Evolutionary conservation across 2,888 invertebrate genomes (phyloP), one percentile per base, ranked within the genome.

Genomic region (Callyntrura sp.): DNA sequence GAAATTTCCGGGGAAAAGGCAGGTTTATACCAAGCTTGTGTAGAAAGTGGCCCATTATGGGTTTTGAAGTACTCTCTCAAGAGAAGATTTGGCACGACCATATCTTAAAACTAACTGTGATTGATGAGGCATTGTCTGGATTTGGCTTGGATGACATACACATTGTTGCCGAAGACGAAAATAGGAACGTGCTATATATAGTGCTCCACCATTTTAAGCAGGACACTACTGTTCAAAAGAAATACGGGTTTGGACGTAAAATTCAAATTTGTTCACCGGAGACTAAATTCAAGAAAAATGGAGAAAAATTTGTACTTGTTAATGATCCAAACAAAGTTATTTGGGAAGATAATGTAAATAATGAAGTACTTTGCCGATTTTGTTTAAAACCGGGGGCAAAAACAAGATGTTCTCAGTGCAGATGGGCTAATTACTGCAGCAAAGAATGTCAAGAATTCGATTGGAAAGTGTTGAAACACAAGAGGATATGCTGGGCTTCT

Each of bases 381-480:
- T 79, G 79, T n/a, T 57, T 79, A 1, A 28, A 12, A 11, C 79
- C 57, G 6, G 60, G 43, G n/a, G 79, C 79, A 9, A 28, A 25
- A 8, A 25, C 11, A 17, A 55, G 11, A 5, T 79, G 79, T 28
- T 55, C 60, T 5, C 25, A 60, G 9, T 79, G 79, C 35, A 57
- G 14, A 8, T 79, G 79, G 79, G 79, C 79, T 5, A 28, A 79
- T 55, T 79, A 79, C n/a, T 79, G 79, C 28, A 57, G 60, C 35
- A 79, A 57, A n/a, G 60, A 57, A n/a, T 79, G 79, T 28, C 79
- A 79, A n/a, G 9, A 17, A 2, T 14, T n/a, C n/a, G 79, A 79
- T 17, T 79, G 79, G 79, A 57, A 28, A 57, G 17, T 79, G n/a
- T n/a, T 57, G n/a, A 79, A 79, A 12, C 79, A 79, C 20, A 79